A percentile compares a stretch with the other conserved stretches of the same genome.
These are phyloP conservation scores for Tineola bisselliella DNA, from an alignment of 2,888 invertebrate genomes.

Conservation along the genomic window DNA sequence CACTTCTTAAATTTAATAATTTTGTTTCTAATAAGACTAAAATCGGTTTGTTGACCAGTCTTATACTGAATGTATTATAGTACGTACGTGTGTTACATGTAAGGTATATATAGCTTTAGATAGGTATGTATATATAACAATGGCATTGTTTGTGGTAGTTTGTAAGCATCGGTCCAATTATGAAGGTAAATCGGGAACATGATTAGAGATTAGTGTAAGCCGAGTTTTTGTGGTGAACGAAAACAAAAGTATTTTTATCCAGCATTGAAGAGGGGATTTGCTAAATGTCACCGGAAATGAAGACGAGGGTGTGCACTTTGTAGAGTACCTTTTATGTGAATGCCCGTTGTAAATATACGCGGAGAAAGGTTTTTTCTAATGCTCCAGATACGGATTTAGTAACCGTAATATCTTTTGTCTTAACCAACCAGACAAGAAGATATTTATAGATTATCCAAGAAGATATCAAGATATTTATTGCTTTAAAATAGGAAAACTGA, in stretches of 20 bases:
- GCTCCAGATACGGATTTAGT: constrained; percentile 4
- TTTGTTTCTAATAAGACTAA: no score
- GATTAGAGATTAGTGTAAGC: background rate
- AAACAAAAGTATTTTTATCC: constrained; percentile 8
- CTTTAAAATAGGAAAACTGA: background rate
- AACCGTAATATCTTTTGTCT: constrained; percentile 8
- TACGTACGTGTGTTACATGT: no score
- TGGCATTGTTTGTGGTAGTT: no score
- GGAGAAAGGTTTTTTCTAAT: constrained; percentile 12
- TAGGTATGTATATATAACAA: no score
- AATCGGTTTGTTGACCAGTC: no score
- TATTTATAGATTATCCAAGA: constrained; percentile 6
- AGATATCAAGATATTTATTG: background rate
- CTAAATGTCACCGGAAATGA: constrained; percentile 13
- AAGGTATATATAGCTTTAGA: no score
- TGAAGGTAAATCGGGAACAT: background rate
- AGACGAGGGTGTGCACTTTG: constrained; percentile 15
- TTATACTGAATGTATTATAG: no score
- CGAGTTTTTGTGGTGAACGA: background rate
- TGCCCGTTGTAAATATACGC: constrained; percentile 8
- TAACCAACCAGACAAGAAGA: background rate
- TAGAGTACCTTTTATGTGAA: constrained; percentile 11
- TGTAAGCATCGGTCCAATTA: background rate
- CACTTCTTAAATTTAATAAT: no score
- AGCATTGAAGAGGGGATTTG: constrained; percentile 11